These are phyloP conservation scores for Thysanoteuthis rhombus DNA, from an alignment of 2,888 invertebrate species.

Conservation along the genomic window DNA sequence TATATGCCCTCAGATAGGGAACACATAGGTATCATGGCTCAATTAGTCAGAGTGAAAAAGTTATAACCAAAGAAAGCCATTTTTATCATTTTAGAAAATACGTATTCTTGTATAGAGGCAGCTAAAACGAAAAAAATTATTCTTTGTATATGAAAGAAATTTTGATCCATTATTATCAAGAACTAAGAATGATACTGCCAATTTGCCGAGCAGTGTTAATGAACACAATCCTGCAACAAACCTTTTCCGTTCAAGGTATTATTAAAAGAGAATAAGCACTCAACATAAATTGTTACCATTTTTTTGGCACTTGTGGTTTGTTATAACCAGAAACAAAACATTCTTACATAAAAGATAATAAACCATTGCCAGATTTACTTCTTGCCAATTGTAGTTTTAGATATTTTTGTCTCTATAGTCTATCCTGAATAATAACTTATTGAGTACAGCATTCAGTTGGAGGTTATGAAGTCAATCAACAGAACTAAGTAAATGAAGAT, in stretches of 20 bases:
- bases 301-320: not conserved
- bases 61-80: not conserved
- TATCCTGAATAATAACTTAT: not conserved
- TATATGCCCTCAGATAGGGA: not conserved
- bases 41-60: not conserved
- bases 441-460: not conserved
- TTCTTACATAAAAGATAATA: too few species aligned
- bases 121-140: not conserved
- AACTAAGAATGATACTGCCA: not conserved
- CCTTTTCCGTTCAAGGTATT: not conserved
- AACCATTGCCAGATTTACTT: not conserved
- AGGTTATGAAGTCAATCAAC: not conserved
- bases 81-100: not conserved
- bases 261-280: not conserved
- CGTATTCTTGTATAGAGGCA: not conserved
- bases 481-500: not conserved
- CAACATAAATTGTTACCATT: not conserved
- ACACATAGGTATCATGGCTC: not conserved
- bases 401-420: not conserved
- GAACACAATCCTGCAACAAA: not conserved
- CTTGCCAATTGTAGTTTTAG: not conserved
- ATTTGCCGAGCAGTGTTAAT: not conserved
- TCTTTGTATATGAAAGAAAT: not conserved
- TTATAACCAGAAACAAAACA: not conserved
- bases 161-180: not conserved